Evolutionary conservation across 2,888 invertebrate genomes (phyloP).

Genomic region (Dryocosmus kuriphilus): DNA sequence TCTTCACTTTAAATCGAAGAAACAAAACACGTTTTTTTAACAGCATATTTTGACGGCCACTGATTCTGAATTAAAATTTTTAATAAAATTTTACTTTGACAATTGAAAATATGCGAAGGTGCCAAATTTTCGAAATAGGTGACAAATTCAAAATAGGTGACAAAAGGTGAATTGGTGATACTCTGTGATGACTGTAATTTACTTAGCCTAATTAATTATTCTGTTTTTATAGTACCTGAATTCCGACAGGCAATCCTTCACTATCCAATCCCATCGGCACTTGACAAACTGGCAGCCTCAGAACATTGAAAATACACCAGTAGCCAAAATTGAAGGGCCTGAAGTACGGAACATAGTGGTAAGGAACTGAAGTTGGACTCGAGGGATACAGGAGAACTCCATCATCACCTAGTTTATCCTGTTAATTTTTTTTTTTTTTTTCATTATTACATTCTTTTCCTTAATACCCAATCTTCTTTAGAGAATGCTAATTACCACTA

Average conservation of each 20-base stretch:
- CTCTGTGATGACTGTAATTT: too few species aligned
- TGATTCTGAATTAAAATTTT: too few species aligned
- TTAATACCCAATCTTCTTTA: background rate
- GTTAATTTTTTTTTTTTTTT: constrained; percentile 60
- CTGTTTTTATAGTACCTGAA: constrained; percentile 80
- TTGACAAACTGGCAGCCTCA: constrained; percentile 90
- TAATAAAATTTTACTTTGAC: too few species aligned
- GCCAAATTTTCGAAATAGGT: too few species aligned
- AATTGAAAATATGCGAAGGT: too few species aligned
- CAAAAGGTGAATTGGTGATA: too few species aligned
- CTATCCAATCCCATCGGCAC: constrained; percentile 88
- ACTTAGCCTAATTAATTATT: background rate
- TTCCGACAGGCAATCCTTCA: constrained; percentile 87
- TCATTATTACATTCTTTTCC: background rate
- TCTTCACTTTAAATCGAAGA: too few species aligned
- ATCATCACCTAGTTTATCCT: constrained; percentile 86
- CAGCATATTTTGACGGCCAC: too few species aligned
- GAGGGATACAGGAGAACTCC: constrained; percentile 92
- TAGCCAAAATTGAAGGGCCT: constrained; percentile 91
- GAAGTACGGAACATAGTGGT: constrained; percentile 88
- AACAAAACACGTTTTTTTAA: too few species aligned
- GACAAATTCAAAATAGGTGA: too few species aligned
- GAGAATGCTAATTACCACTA: constrained; percentile 79
- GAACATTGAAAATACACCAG: constrained; percentile 90
- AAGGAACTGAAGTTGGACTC: constrained; percentile 88